A percentile compares a stretch with the other conserved stretches of the same genome.
Conservation (phyloP, 2,888 invertebrate genomes). For the Blastobasis adustella region DNA sequence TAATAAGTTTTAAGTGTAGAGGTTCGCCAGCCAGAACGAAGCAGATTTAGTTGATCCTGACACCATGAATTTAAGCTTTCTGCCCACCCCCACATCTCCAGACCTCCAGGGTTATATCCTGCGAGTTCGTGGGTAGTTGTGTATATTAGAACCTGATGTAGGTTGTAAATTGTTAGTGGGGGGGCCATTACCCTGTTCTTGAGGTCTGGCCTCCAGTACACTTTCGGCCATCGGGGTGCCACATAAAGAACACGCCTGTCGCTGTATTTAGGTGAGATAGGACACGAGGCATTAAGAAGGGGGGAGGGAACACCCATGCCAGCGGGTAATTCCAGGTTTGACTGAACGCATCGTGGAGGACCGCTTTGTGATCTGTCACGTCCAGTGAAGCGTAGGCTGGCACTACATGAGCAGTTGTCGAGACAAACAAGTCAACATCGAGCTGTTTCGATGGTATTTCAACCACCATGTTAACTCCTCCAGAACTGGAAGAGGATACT, state of each 20-base stretch:
- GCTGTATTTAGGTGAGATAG: slow-evolving; percentile 11
- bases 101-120: slow-evolving; percentile 3
- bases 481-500: no score
- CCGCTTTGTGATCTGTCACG: slow-evolving; percentile 1
- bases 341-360: slow-evolving; percentile 2
- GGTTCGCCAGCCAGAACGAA: slow-evolving; percentile 5
- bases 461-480: no score
- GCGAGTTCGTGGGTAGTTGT: slow-evolving; percentile 2
- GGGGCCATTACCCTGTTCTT: neutral
- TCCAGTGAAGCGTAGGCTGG: neutral
- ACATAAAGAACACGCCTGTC: slow-evolving; percentile 8
- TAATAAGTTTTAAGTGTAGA: slow-evolving; percentile 8
- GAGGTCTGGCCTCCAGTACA: slow-evolving; percentile 3
- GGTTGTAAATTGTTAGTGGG: neutral
- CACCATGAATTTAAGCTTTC: slow-evolving; percentile 4
- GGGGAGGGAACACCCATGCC: slow-evolving; percentile 14
- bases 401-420: slow-evolving; percentile 1
- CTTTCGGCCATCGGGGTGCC: slow-evolving; percentile 9
- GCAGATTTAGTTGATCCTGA: slow-evolving; percentile 1
- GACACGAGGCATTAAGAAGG: slow-evolving; percentile 9
- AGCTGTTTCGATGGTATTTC: no score
- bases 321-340: slow-evolving; percentile 8
- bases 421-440: neutral
- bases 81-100: slow-evolving; percentile 12
- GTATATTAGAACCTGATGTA: slow-evolving; percentile 8